Conservation (phyloP, 2,888 invertebrate species). For the Molanna angustata region DNA sequence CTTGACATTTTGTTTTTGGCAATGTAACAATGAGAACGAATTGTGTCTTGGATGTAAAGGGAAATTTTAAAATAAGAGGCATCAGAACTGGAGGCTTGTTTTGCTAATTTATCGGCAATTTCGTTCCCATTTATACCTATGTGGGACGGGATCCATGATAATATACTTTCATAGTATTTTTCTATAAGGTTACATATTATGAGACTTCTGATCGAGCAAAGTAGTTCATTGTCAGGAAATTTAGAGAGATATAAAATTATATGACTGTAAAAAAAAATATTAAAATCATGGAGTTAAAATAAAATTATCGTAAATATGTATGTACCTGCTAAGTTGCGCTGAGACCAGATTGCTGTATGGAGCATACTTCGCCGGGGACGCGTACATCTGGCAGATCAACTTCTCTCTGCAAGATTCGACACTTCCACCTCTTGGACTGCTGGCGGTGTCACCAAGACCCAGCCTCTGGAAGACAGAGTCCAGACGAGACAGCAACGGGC, state of each 20-base stretch:
- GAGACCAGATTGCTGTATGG: slow-evolving; percentile 87
- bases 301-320: background rate
- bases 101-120: too few relatives aligned
- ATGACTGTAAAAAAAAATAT: background rate
- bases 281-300: background rate
- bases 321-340: slow-evolving; percentile 80
- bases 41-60: too few relatives aligned
- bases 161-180: too few relatives aligned
- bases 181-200: too few relatives aligned
- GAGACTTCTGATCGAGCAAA: too few relatives aligned
- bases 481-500: slow-evolving; percentile 77
- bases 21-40: too few relatives aligned
- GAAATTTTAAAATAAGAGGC: too few relatives aligned
- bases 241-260: background rate
- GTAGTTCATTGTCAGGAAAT: too few relatives aligned
- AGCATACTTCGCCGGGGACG: slow-evolving; percentile 83
- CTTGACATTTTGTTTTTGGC: too few relatives aligned
- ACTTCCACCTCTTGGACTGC: slow-evolving; percentile 42
- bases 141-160: too few relatives aligned
- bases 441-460: slow-evolving; percentile 56
- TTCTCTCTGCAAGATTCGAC: slow-evolving; percentile 74
- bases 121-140: too few relatives aligned
- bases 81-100: too few relatives aligned
- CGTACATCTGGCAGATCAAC: slow-evolving; percentile 84
- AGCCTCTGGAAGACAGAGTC: slow-evolving; percentile 76